Evolutionary conservation across 1,140 invertebrate species (phyloP), one percentile per base, ranked within the genome.

Genomic region (Pectinophora gossypiella): DNA sequence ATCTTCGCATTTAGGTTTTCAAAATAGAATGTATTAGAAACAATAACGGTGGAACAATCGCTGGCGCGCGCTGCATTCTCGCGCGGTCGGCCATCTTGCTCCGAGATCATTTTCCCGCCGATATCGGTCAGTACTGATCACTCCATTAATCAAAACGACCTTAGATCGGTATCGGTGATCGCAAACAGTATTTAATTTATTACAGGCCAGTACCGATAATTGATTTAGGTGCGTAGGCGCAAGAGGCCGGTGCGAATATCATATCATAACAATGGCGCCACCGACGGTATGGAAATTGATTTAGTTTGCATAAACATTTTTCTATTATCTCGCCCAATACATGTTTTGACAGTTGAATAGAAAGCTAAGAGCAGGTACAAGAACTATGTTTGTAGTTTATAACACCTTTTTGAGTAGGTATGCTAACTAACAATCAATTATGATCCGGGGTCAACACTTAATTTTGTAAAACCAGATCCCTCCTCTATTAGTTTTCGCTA

Each of bases 151-250:
- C 83, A 84, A 75, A 69, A 68, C 65, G 63, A 70, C 64, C 69
- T 66, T 55, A 74, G 73, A 84, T 82, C 64, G 62, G 64, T 81
- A 86, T 83, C 78, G n/a, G 22, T 16, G 67, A 80, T 81, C 79
- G 67, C 61, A 77, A 82, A 81, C 73, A 81, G 68, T 78, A 71
- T 81, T 84, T 76, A 84, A 84, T 83, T 80, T 83, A 84, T 84
- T 66, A 80, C 66, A 53, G 40, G 53, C 59, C 64, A 55, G 22
- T 51, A 55, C 49, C 42, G 59, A 75, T 79, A 82, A 79, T 85
- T 79, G 76, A 80, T 79, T 77, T 67, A 64, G 56, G 50, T 75
- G 74, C 76, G 79, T 85, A 73, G 77, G 79, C 70, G 75, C 71
- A 75, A 51, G 54, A 62, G 56, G 54, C 59, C 64, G 62, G 69